Base-by-base conservation (phyloP, 2,797 vertebrate species). In the Coracias cyanogaster region DNA sequence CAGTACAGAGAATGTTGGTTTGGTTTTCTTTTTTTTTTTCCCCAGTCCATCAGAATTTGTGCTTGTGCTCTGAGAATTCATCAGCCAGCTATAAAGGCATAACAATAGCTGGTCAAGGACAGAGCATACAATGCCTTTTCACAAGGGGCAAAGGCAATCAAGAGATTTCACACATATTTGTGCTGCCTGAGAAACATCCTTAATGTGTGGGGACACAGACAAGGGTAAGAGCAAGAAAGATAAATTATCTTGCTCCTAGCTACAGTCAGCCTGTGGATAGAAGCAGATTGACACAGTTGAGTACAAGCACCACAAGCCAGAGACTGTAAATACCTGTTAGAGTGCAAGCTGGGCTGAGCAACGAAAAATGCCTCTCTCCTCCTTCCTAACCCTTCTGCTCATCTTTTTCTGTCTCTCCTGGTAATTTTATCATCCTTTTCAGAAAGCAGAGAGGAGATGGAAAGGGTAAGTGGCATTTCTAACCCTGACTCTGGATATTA, bases 161-260 rank as follows among this genome's bases (percentile, higher is more conserved):
- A 94, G 95, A 96, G 93, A 97, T 97, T 97, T 97, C 96, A 97
- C 97, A 97, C 94, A 91, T 94, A 96, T 97, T 97, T 97, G 96
- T 96, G 94, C 90, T 93, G 96, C 95, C 91, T 97, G 95, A 97
- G 96, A 97, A 97, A 97, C 91, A 97, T 94, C 93, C 93, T 97
- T 97, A 97, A 97, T 96, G 94, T 87, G 94, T 89, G 83, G 96
- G 96, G 94, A 97, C 95, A 97, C 77, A 54, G 94, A 87, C 94
- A 96, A 97, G 95, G 96, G 92, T 96, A 97, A 96, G 95, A 97
- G 95, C 91, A 95, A 90, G 95, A 96, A 97, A 97, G 97, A 97
- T 95, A 96, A 97, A 97, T 97, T 93, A 95, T 96, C 95, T 97
- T 93, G 96, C 96, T 97, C 95, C 92, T 77, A 94, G 97, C 93